These are phyloP conservation scores for Octomys mimax DNA, from an alignment of 2,797 vertebrate species.

Conservation along the genomic window DNA sequence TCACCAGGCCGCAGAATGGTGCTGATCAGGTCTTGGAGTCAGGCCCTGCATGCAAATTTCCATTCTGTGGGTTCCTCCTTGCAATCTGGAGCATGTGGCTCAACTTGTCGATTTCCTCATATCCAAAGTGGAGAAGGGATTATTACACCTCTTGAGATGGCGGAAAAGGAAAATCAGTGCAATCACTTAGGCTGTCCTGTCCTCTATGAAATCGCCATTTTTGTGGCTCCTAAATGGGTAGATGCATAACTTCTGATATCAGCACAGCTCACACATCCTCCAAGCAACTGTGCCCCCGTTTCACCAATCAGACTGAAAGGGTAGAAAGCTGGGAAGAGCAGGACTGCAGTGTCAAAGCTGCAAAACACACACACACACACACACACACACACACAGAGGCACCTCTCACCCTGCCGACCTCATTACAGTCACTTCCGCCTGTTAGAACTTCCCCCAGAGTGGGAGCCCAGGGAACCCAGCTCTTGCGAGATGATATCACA, in stretches of 20 bases:
- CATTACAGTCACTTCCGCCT: neutral
- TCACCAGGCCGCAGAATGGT: fast-evolving
- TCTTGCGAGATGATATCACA: neutral
- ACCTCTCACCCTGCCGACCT: neutral
- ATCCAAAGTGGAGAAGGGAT: neutral
- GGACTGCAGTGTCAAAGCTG: neutral
- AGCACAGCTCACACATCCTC: neutral
- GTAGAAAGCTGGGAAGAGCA: neutral
- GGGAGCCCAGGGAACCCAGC: neutral
- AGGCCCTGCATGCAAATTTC: neutral
- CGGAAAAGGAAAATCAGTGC: neutral
- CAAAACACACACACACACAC: neutral
- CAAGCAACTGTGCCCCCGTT: fast-evolving
- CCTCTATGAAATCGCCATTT: neutral
- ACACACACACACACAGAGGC: neutral
- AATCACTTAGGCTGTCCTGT: too few species aligned
- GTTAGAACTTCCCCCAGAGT: neutral
- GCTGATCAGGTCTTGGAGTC: neutral
- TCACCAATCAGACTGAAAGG: neutral
- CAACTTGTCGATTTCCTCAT: neutral
- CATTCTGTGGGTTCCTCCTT: neutral
- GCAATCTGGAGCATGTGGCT: neutral
- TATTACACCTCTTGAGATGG: neutral
- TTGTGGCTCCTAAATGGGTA: neutral
- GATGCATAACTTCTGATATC: neutral